Base-by-base conservation (phyloP, 2,888 invertebrate genomes). In the Xanthorhoe designata region DNA sequence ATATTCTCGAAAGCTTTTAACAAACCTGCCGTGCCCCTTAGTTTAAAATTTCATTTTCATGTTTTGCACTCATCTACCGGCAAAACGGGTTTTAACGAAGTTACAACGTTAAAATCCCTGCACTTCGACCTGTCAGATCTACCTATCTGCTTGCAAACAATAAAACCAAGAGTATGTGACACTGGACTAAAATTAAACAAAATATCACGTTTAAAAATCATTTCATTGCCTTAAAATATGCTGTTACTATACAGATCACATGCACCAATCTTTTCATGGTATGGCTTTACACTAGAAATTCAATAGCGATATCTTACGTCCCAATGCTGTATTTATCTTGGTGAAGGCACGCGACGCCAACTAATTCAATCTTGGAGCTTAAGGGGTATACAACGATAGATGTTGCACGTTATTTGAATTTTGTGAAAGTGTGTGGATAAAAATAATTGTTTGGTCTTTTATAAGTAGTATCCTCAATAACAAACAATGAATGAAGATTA, bases 121-220 rank as follows among this genome's bases (percentile, higher is more conserved):
- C 75, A 75, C 75, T 75, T 61, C 70, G 47, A 67, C 64, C 71
- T 69, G 68, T 67, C 69, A 65, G 62, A 68, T 67, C 67, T 73
- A 71, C 73, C 78, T 77, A 79, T 83, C 81, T 79, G 76, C 80
- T 80, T 70, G 78, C 79, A 87, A 87, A 87, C 87, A 87, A 86
- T 78, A 79, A 74, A 54, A 70, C 74, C 79, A 75, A 54, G 56
- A 60, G 19, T 76, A 72, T 77, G 75, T 78, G 71, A 74, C 77
- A 74, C 75, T 75, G 60, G 64, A 64, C 60, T 47, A 38, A 3
- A 50, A n/a, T 17, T 52, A 45, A 24, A 13, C 45, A 47, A 15
- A 47, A 17, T 6, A 17, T 6, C 24, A 32, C 29, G 7, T 35
- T 29, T 17, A 53, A 53, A 17, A 47, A 15, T 2, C 15, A 42